Percentiles rank a stretch among this genome's conserved stretches.
phyloP scores from a whole-genome alignment of 2,113 vertebrate genomes.

The Lophura nycthemera region DNA sequence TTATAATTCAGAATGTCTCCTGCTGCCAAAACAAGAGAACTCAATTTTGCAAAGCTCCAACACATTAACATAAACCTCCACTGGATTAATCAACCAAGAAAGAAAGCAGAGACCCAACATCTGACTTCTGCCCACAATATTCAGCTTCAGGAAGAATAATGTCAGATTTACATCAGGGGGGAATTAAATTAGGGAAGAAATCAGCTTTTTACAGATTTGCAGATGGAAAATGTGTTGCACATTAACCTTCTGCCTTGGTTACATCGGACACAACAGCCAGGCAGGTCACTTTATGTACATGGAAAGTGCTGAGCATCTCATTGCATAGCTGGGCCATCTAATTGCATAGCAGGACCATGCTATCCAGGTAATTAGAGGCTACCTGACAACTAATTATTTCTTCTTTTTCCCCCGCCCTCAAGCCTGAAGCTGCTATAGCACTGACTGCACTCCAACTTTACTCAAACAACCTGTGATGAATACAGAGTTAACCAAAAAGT shows the following conservation, averaged over 20 bases:
- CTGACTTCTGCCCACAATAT: neutral
- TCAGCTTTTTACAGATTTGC: neutral
- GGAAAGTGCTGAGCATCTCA: neutral
- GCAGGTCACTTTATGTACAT: neutral
- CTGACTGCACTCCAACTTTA: neutral
- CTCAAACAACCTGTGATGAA: neutral
- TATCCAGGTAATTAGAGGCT: neutral
- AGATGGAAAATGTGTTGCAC: neutral
- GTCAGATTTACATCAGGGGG: neutral
- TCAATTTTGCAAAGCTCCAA: neutral
- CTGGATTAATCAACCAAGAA: neutral
- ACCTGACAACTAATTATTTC: neutral
- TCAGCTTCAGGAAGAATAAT: neutral
- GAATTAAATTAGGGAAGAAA: neutral
- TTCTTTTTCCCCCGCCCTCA: neutral
- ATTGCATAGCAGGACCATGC: neutral
- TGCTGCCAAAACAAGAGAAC: neutral
- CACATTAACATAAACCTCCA: neutral
- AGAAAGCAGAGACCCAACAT: neutral
- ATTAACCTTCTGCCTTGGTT: neutral
- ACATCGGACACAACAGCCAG: neutral
- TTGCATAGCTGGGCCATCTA: neutral
- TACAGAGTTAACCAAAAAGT: neutral
- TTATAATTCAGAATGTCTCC: neutral
- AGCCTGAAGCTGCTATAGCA: neutral